Percentiles rank a stretch among this genome's conserved stretches.
phyloP scores from a whole-genome alignment of 1,140 invertebrate species.

The Araneus ventricosus region DNA sequence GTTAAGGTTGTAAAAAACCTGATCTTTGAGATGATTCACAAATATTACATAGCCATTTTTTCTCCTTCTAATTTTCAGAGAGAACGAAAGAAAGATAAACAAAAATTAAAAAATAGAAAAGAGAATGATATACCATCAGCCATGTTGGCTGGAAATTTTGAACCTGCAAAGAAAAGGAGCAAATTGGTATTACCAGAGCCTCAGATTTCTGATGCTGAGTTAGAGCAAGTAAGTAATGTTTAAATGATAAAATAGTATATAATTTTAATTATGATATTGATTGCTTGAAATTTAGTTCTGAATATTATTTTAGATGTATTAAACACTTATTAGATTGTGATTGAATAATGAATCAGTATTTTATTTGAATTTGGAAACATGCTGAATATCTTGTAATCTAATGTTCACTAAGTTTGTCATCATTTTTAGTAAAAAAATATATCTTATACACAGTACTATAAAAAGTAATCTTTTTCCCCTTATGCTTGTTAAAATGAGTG shows the following conservation, averaged over 20 bases:
- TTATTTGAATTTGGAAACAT: not conserved
- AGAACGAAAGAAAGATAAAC: constrained; percentile 93
- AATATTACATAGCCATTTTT: too few relatives aligned
- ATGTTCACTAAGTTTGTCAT: too few relatives aligned
- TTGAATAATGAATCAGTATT: too few relatives aligned
- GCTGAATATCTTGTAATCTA: too few relatives aligned
- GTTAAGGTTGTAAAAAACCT: too few relatives aligned
- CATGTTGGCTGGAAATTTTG: constrained; percentile 90
- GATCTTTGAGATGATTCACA: too few relatives aligned
- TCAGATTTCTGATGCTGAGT: constrained; percentile 93
- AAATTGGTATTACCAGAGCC: constrained; percentile 97
- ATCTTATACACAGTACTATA: too few relatives aligned
- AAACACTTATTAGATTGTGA: not conserved
- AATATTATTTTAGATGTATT: not conserved
- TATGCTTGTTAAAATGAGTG: too few relatives aligned
- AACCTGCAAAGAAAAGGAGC: constrained; percentile 95
- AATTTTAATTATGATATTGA: not conserved
- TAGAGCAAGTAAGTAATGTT: constrained; percentile 83
- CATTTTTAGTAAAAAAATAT: too few relatives aligned
- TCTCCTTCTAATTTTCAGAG: constrained; percentile 79
- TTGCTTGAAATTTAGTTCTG: not conserved
- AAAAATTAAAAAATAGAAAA: constrained; percentile 95
- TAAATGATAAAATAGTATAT: not conserved
- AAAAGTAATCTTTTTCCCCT: too few relatives aligned
- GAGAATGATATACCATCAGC: constrained; percentile 97